These are phyloP conservation scores for Trididemnum clinides DNA, from an alignment of 23 tunicate genomes.

Conservation along the genomic window DNA sequence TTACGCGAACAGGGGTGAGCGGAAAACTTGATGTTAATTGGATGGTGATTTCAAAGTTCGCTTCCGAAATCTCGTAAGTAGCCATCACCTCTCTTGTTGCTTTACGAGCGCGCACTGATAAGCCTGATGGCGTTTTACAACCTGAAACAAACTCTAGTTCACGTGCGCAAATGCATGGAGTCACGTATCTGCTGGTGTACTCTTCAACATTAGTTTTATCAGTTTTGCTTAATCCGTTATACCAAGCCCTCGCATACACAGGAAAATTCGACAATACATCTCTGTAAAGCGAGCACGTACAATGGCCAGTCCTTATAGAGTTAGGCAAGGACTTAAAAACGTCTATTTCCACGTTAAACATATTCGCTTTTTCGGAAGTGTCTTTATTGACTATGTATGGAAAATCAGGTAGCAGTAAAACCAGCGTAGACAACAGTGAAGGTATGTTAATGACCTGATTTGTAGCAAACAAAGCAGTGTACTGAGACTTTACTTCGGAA, in stretches of 20 bases:
- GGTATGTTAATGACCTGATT: background rate
- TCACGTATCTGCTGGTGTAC: slow-evolving; percentile 65
- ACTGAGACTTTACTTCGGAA: slow-evolving; percentile 34
- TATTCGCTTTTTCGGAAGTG: background rate
- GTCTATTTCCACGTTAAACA: slow-evolving; percentile 38
- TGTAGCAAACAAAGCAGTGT: slow-evolving; percentile 30
- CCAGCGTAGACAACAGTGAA: slow-evolving; percentile 52
- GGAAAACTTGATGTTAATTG: slow-evolving; percentile 78
- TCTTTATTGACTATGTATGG: slow-evolving; percentile 2
- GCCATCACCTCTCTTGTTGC: slow-evolving; percentile 73
- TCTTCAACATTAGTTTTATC: slow-evolving; percentile 45
- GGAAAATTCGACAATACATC: slow-evolving; percentile 58
- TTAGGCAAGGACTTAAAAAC: background rate
- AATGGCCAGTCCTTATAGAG: slow-evolving; percentile 30
- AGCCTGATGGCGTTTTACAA: slow-evolving; percentile 19
- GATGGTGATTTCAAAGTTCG: slow-evolving; percentile 75
- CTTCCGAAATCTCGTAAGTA: slow-evolving; percentile 62
- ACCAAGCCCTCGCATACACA: slow-evolving; percentile 60
- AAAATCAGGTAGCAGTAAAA: slow-evolving; percentile 33
- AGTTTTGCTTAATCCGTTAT: slow-evolving; percentile 29
- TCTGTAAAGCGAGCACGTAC: slow-evolving; percentile 66
- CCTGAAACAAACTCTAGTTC: slow-evolving; percentile 61
- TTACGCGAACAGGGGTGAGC: slow-evolving; percentile 66
- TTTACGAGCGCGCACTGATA: slow-evolving; percentile 41
- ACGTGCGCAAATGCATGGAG: slow-evolving; percentile 42